Evolutionary conservation across 2,888 invertebrate genomes (phyloP).

Genomic region (Dascillus cervinus): DNA sequence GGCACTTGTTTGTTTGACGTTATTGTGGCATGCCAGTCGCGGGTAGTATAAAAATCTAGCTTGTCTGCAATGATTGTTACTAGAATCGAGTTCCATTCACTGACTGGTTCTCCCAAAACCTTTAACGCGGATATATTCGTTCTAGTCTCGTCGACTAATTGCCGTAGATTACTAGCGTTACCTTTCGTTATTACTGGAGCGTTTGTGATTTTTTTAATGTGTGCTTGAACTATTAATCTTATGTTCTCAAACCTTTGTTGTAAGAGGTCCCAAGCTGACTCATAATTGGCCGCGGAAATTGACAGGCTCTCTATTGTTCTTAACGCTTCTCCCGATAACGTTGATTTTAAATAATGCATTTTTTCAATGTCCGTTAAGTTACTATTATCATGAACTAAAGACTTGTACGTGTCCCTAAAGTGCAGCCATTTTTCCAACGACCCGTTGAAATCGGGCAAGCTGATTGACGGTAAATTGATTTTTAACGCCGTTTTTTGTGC

Average conservation of each 20-base stretch:
- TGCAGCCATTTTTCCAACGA: too few species aligned
- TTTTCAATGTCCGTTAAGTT: not conserved
- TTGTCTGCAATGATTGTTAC: too few species aligned
- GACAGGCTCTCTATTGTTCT: not conserved
- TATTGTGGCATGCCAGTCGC: too few species aligned
- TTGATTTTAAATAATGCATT: not conserved
- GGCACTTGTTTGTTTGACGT: too few species aligned
- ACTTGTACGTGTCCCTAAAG: too few species aligned
- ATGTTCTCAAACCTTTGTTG: not conserved
- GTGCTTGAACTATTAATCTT: not conserved
- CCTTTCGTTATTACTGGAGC: not conserved
- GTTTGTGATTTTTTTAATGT: not conserved
- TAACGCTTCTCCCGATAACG: not conserved
- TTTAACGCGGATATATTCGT: conserved; percentile 1
- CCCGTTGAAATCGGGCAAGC: too few species aligned
- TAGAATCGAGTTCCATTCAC: conserved; percentile 2
- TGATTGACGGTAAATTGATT: not conserved
- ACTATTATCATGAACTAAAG: not conserved
- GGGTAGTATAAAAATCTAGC: too few species aligned
- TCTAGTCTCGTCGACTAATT: too few species aligned
- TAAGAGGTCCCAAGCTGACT: not conserved
- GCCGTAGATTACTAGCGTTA: not conserved
- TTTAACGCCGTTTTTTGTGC: too few species aligned
- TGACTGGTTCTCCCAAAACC: not conserved
- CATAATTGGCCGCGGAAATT: not conserved